phyloP scores from a whole-genome alignment of 1,140 invertebrate species.

The Panagrolaimus sp. region DNA sequence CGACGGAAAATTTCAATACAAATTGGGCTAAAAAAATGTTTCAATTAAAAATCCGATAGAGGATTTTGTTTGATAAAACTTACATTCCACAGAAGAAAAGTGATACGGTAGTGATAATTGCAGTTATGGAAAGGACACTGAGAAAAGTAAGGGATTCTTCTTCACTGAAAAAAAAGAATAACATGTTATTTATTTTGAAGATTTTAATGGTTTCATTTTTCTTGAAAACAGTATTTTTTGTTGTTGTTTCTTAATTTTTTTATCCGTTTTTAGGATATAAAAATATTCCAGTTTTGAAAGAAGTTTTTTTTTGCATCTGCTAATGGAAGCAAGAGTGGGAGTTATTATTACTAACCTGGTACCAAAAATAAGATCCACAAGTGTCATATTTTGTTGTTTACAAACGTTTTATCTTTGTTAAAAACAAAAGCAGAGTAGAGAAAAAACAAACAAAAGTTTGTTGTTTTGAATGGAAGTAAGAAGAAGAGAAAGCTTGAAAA shows the following conservation, averaged over 20 bases:
- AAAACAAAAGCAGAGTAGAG: no score
- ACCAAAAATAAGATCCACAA: no score
- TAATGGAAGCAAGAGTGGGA: no score
- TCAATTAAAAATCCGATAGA: not conserved
- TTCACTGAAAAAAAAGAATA: constrained; percentile 12
- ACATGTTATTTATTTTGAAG: not conserved
- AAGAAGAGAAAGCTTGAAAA: no score
- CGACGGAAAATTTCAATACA: constrained; percentile 52
- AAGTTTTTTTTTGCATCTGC: constrained; percentile 1
- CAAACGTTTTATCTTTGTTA: no score
- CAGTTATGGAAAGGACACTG: constrained; percentile 50
- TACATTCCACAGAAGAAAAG: constrained; percentile 58
- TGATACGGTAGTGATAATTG: constrained; percentile 55
- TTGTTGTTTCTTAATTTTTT: not conserved
- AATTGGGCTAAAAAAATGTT: constrained; percentile 48
- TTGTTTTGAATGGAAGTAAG: no score
- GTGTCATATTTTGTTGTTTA: no score
- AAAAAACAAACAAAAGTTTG: no score
- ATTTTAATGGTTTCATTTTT: not conserved
- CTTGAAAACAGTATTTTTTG: not conserved
- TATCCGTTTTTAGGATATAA: not conserved
- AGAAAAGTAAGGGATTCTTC: constrained; percentile 32
- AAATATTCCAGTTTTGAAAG: not conserved
- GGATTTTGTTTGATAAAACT: constrained; percentile 21
- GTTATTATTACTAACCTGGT: no score